Conservation (phyloP, 2,113 vertebrate species). For the Upupa epops region DNA sequence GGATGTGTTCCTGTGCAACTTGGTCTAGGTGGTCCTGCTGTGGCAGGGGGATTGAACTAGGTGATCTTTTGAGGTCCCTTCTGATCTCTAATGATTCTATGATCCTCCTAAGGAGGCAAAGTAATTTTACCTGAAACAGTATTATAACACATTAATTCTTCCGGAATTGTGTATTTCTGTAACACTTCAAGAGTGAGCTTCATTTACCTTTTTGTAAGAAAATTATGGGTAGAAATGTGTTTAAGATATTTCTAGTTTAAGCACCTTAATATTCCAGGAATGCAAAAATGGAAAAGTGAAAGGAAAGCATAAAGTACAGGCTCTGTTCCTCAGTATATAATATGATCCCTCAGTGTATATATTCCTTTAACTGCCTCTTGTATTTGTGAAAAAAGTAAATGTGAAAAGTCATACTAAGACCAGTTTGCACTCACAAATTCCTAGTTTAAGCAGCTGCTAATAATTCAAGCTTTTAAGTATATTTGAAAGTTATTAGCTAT, state of each 20-base stretch:
- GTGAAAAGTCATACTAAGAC: neutral
- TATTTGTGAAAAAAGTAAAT: neutral
- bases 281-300: neutral
- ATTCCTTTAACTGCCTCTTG: neutral
- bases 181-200: neutral
- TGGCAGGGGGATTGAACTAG: too few species aligned
- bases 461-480: conserved; percentile 52
- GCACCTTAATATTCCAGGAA: neutral
- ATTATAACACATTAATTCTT: neutral
- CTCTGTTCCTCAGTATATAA: neutral
- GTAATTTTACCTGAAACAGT: neutral
- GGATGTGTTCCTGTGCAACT: too few species aligned
- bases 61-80: too few species aligned
- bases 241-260: neutral
- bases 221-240: neutral
- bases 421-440: neutral
- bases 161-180: neutral
- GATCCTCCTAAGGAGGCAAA: neutral
- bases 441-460: conserved; percentile 29
- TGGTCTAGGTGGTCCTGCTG: too few species aligned
- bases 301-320: neutral
- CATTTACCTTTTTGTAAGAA: neutral
- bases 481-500: conserved; percentile 55
- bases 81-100: too few species aligned
- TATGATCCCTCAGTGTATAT: neutral